A percentile compares a stretch with the other conserved stretches of the same genome.
These are phyloP conservation scores for Calliopum simillimum DNA, from an alignment of 2,888 invertebrate genomes.

Conservation along the genomic window DNA sequence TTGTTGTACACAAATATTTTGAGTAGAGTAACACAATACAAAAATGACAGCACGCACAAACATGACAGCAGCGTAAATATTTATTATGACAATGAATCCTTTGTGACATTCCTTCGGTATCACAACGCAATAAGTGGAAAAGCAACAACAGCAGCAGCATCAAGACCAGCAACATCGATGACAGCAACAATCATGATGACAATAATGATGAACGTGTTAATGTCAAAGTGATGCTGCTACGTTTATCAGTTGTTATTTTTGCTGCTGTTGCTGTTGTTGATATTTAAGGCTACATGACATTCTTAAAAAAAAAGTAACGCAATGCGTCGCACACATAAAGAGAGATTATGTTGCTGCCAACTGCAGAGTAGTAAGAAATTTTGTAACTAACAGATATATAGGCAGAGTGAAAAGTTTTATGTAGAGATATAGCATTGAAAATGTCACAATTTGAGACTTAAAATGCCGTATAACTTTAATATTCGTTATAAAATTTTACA, in stretches of 20 bases:
- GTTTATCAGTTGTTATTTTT: not conserved
- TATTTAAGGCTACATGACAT: not conserved
- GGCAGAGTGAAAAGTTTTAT: no score
- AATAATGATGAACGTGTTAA: conserved; percentile 49
- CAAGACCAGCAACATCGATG: conserved; percentile 35
- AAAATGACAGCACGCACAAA: not conserved
- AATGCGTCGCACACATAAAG: no score
- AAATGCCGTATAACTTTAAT: no score
- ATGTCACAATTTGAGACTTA: no score
- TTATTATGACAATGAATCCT: conserved; percentile 48
- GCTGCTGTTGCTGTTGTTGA: not conserved
- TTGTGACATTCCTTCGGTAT: conserved; percentile 50
- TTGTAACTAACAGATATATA: no score
- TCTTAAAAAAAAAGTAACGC: not conserved
- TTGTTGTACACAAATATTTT: conserved; percentile 47
- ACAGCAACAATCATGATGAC: conserved; percentile 35
- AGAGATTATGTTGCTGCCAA: not conserved
- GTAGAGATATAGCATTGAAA: no score
- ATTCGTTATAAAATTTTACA: no score
- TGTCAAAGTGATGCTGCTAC: conserved; percentile 35
- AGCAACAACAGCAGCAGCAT: conserved; percentile 9
- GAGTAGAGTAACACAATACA: no score
- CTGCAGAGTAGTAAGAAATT: not conserved
- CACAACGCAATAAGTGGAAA: conserved; percentile 25
- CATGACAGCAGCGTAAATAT: conserved; percentile 7